Evolutionary conservation across 2,888 invertebrate species (phyloP).

Genomic region (Thalpophila matura): DNA sequence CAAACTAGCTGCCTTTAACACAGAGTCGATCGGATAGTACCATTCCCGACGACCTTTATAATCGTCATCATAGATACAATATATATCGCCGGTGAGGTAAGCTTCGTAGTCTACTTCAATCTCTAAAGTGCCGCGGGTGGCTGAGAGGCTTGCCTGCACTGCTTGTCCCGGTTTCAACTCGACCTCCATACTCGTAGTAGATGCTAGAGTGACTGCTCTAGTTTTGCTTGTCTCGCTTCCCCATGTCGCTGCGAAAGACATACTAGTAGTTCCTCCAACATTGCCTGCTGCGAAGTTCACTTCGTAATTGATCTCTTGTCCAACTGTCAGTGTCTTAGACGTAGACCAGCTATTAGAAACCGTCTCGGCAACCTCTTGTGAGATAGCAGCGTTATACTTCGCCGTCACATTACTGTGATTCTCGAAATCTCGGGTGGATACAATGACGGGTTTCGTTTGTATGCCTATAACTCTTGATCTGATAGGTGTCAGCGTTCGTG

Average conservation of each 20-base stretch:
- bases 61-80: constrained; percentile 54
- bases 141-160: constrained; percentile 22
- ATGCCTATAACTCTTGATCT: constrained; percentile 55
- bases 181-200: constrained; percentile 19
- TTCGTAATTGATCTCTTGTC: constrained; percentile 31
- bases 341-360: constrained; percentile 63
- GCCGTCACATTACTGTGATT: constrained; percentile 58
- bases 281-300: constrained; percentile 10
- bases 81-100: constrained; percentile 44
- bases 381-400: constrained; percentile 59
- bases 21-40: constrained; percentile 43
- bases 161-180: constrained; percentile 25
- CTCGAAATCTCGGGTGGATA: constrained; percentile 54
- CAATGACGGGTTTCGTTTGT: constrained; percentile 47
- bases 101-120: constrained; percentile 57
- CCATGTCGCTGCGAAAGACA: constrained; percentile 22
- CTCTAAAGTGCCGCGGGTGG: constrained; percentile 24
- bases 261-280: constrained; percentile 8
- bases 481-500: constrained; percentile 59
- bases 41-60: constrained; percentile 58
- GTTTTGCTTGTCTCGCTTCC: constrained; percentile 10
- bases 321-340: constrained; percentile 45
- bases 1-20: constrained; percentile 28
- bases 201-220: constrained; percentile 23
- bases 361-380: constrained; percentile 60